Evolutionary conservation across 2,113 vertebrate species (phyloP).

Genomic region (Falcunculus frontatus): DNA sequence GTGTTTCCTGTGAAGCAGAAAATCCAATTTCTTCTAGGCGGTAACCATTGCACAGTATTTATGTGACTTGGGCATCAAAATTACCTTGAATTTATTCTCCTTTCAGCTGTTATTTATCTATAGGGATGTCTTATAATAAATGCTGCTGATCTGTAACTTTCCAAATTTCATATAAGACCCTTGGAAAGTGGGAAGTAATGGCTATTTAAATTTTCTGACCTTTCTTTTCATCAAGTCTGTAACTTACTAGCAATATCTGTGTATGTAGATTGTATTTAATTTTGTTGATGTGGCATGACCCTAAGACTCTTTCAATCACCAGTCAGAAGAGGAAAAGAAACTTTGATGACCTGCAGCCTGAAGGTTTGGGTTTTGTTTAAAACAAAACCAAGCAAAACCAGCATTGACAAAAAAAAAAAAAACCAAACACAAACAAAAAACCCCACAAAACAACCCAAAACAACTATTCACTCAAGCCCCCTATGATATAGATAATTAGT

Average conservation of each 20-base stretch:
- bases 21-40: conserved; percentile 4
- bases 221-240: background rate
- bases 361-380: background rate
- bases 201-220: background rate
- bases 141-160: background rate
- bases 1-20: conserved; percentile 10
- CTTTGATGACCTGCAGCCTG: background rate
- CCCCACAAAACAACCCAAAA: rapidly evolving
- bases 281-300: background rate
- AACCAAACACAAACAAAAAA: background rate
- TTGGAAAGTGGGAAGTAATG: background rate
- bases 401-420: background rate
- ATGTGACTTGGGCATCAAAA: conserved; percentile 2
- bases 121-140: background rate
- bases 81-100: background rate
- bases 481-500: background rate
- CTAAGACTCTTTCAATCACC: background rate
- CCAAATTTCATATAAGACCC: background rate
- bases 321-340: background rate
- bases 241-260: background rate
- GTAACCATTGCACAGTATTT: background rate
- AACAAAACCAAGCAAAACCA: background rate
- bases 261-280: background rate
- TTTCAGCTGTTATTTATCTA: background rate
- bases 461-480: rapidly evolving